Conservation (phyloP, 2,113 vertebrate species). For the Thamnaconus septentrionalis region DNA sequence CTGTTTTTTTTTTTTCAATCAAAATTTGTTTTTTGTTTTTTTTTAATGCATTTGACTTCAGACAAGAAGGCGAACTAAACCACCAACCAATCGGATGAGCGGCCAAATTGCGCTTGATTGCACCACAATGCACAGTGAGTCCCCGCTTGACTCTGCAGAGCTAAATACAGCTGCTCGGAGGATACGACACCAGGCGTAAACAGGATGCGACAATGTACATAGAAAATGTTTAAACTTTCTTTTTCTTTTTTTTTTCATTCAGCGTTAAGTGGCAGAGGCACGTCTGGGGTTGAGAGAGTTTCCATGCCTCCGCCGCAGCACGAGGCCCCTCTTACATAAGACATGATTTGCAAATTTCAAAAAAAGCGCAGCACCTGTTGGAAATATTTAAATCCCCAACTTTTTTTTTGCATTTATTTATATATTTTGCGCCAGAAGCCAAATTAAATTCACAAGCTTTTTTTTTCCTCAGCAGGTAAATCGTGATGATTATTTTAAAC, state of each 20-base stretch:
- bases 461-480: background rate
- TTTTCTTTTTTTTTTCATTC: no score
- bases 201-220: constrained; percentile 39
- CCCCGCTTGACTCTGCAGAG: background rate
- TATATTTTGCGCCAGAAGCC: background rate
- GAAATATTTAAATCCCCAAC: background rate
- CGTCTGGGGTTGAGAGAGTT: constrained; percentile 8
- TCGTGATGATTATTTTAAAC: no score
- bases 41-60: no score
- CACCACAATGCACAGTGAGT: background rate
- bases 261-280: constrained; percentile 5
- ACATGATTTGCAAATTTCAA: background rate
- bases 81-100: no score
- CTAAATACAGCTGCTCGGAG: constrained; percentile 46
- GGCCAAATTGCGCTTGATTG: no score
- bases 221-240: background rate
- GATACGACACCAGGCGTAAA: constrained; percentile 26
- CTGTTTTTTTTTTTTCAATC: no score
- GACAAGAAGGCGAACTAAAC: no score
- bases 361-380: background rate
- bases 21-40: no score
- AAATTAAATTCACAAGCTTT: no score
- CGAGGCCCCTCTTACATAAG: background rate
- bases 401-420: background rate
- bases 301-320: constrained; percentile 12